Evolutionary conservation across 2,113 vertebrate species (phyloP).

Genomic region (Choloepus hoffmanni): DNA sequence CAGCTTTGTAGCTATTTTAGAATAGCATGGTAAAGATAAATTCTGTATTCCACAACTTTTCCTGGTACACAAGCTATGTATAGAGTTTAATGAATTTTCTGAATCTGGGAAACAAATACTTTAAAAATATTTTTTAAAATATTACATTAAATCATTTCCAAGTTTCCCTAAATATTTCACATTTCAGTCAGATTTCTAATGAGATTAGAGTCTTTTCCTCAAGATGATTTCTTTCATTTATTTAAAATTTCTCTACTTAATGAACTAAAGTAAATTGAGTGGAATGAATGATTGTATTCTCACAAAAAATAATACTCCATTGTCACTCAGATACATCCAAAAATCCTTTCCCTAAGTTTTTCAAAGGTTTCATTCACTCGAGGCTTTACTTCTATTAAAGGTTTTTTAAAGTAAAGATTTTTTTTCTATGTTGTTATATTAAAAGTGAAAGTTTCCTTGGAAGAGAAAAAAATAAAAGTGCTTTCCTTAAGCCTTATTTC

Average conservation of each 20-base stretch:
- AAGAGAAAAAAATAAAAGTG: neutral
- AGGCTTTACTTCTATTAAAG: neutral
- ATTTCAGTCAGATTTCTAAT: neutral
- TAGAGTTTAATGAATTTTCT: constrained; percentile 33
- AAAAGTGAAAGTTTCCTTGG: constrained; percentile 34
- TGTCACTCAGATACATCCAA: neutral
- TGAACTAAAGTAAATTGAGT: neutral
- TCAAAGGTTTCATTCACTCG: constrained; percentile 32
- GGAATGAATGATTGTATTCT: neutral
- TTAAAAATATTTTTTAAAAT: constrained; percentile 34
- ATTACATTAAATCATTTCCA: constrained; percentile 3
- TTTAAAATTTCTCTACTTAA: constrained; percentile 46
- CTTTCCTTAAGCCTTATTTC: constrained; percentile 34
- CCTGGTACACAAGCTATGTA: neutral
- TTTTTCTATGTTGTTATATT: constrained; percentile 22
- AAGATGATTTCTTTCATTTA: constrained; percentile 44
- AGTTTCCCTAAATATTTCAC: constrained; percentile 19
- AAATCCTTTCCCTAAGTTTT: constrained; percentile 23
- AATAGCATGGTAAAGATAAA: neutral
- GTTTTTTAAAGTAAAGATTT: constrained; percentile 42
- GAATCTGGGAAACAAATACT: constrained; percentile 42
- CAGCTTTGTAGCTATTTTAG: neutral
- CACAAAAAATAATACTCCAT: neutral
- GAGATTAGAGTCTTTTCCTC: neutral
- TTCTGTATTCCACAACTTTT: neutral